Percentiles rank a stretch among this genome's conserved stretches.
phyloP scores from a whole-genome alignment of 2,888 invertebrate species.

The Drosophila stalkeri region DNA sequence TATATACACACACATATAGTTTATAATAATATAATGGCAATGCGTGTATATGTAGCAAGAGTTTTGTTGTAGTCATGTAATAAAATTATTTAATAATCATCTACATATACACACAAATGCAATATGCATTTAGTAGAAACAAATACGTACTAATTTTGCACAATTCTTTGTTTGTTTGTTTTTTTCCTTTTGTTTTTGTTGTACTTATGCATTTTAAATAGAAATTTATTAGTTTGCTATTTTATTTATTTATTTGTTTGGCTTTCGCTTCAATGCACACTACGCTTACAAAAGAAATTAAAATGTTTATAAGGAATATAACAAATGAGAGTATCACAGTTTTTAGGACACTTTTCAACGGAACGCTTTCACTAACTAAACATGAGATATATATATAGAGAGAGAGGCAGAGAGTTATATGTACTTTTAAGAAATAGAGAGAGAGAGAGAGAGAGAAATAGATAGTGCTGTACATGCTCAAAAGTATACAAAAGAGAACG shows the following conservation, averaged over 20 bases:
- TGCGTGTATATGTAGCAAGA: constrained; percentile 67
- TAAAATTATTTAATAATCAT: constrained; percentile 28
- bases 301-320: constrained; percentile 41
- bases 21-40: constrained; percentile 60
- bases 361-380: constrained; percentile 74
- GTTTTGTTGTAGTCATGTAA: constrained; percentile 27
- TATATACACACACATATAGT: constrained; percentile 73
- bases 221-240: constrained; percentile 78
- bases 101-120: constrained; percentile 72
- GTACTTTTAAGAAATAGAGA: constrained; percentile 24
- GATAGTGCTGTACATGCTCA: constrained; percentile 73
- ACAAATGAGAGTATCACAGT: constrained; percentile 73
- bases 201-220: constrained; percentile 74
- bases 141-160: constrained; percentile 79
- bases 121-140: constrained; percentile 78
- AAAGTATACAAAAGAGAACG: constrained; percentile 69
- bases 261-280: constrained; percentile 75
- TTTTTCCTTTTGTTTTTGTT: constrained; percentile 45
- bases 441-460: constrained; percentile 38
- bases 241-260: constrained; percentile 77
- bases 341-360: constrained; percentile 64
- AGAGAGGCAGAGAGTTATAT: constrained; percentile 39
- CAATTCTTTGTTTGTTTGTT: constrained; percentile 35
- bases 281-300: constrained; percentile 69
- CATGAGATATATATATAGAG: constrained; percentile 63